A percentile compares a stretch with the other conserved stretches of the same genome.
Conservation (phyloP, 2,113 vertebrate species). For the Shinisaurus crocodilurus region DNA sequence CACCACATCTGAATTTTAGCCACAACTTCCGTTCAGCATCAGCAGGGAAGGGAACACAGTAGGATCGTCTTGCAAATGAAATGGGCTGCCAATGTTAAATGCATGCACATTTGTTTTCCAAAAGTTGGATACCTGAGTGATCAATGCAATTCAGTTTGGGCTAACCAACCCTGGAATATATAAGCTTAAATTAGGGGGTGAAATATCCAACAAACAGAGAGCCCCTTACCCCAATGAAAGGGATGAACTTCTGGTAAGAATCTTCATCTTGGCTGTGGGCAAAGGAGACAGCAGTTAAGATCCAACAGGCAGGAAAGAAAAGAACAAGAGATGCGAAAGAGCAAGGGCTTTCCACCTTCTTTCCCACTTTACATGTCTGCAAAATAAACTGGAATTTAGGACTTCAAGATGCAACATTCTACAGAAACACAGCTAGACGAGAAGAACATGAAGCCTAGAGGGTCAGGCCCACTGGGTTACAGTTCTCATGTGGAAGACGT, state of each 20-base stretch:
- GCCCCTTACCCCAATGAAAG: constrained; percentile 88
- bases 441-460: too few relatives aligned
- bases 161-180: not conserved
- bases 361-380: not conserved
- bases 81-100: not conserved
- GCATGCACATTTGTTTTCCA: too few relatives aligned
- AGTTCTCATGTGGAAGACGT: too few relatives aligned
- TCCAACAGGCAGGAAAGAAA: not conserved
- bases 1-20: not conserved
- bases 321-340: too few relatives aligned
- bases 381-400: too few relatives aligned
- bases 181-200: too few relatives aligned
- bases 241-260: constrained; percentile 94
- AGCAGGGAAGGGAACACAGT: not conserved
- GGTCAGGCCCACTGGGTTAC: not conserved
- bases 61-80: not conserved
- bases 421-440: not conserved
- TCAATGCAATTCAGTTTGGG: too few relatives aligned
- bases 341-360: not conserved
- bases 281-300: constrained; percentile 14
- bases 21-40: not conserved
- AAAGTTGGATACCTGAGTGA: not conserved
- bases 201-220: not conserved
- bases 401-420: not conserved
- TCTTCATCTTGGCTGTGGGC: constrained; percentile 88